Evolutionary conservation across 2,113 vertebrate species (phyloP), one percentile per base, ranked within the genome.

Genomic region (Gadus macrocephalus): DNA sequence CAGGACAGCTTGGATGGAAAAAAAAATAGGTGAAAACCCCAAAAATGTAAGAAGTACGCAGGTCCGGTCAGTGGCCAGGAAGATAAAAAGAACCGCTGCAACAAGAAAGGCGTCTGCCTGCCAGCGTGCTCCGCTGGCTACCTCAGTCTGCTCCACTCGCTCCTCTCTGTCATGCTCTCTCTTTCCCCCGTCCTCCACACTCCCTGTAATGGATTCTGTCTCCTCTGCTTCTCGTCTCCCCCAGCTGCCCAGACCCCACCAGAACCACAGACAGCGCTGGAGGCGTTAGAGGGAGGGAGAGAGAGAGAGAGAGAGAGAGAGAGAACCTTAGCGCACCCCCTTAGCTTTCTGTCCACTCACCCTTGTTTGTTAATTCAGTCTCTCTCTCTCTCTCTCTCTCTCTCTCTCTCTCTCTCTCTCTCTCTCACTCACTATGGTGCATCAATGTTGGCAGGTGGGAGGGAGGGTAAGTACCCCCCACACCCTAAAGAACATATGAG

Each of bases 271-370:
- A 35, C 31, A 35, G 31, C 31, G 31, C 31, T 35, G 31, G 31
- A 35, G 31, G 6, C 31, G 4, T 3, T 4, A 4, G 31, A 35
- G 31, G 6, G 6, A 35, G 31, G 6, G 31, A 5, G 31, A 35
- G 3, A 31, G 28, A 3, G 31, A 3, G 31, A 31, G 5, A 31
- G 31, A 31, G 31, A 31, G 31, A 5, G 31, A 35, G 31, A 6
- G 5, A 35, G 31, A 35, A 35, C 31, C 31, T 35, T 35, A 35
- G 31, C 31, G 12, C 55, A n/a, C 15, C 16, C 69, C 77, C 84
- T 81, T 72, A 11, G 69, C 87, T 85, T 74, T 85, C 79, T 82
- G 74, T 80, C 73, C 76, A 58, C 71, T 70, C 77, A 80, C 85
- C 49, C 53, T 67, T 71, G 67, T 67, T 58, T 56, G 15, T 61